Conservation (phyloP, 1,140 invertebrate species). For the Calliopsis andreniformis region DNA sequence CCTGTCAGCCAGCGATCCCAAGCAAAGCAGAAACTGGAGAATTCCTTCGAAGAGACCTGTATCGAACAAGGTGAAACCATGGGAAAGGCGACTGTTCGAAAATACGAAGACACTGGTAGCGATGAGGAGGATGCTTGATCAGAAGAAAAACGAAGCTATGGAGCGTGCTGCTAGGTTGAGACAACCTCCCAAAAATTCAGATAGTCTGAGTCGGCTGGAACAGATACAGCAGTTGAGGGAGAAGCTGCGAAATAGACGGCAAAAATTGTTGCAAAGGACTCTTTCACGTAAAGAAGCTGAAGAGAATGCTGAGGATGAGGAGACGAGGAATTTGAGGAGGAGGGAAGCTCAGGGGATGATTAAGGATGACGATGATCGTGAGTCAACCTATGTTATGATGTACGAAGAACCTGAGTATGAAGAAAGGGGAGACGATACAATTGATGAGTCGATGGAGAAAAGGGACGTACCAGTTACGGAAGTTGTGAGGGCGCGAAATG, state of each 20-base stretch:
- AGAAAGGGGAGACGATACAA: not conserved
- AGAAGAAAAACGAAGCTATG: not conserved
- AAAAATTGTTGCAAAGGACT: conserved; percentile 56
- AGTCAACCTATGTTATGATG: conserved; percentile 28
- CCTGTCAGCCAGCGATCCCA: not conserved
- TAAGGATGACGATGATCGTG: conserved; percentile 36
- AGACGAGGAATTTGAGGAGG: conserved; percentile 46
- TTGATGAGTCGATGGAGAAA: conserved; percentile 1
- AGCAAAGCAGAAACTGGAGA: not conserved
- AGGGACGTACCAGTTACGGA: conserved; percentile 37
- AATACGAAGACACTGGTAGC: not conserved
- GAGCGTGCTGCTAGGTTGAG: not conserved
- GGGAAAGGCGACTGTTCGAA: not conserved
- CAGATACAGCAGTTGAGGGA: conserved; percentile 53
- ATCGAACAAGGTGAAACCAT: not conserved
- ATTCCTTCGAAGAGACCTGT: not conserved
- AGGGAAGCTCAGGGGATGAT: conserved; percentile 55
- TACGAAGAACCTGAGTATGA: too few relatives aligned
- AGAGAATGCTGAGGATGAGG: conserved; percentile 25
- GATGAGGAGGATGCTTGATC: not conserved
- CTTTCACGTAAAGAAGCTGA: conserved; percentile 41
- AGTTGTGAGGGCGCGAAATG: conserved; percentile 32
- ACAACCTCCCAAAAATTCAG: not conserved
- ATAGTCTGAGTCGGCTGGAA: conserved; percentile 40
- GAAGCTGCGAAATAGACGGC: conserved; percentile 49